Percentiles rank a stretch among this genome's conserved stretches.
Conservation (phyloP, 2,113 vertebrate species). For the Galbula dea region DNA sequence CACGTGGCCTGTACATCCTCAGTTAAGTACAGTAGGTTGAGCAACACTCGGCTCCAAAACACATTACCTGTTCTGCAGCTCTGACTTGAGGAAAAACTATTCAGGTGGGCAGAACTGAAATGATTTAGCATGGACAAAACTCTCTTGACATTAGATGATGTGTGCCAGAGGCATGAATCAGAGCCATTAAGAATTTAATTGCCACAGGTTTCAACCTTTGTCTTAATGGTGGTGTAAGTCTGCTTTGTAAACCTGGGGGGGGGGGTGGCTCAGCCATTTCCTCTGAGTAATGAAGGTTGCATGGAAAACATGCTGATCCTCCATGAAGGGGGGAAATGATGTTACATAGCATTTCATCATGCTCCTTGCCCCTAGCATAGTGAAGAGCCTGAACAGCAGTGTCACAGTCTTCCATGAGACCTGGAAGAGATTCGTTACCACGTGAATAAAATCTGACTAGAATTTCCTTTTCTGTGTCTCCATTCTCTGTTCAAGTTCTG, state of each 20-base stretch:
- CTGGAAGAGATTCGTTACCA: neutral
- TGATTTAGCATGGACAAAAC: neutral
- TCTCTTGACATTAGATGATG: neutral
- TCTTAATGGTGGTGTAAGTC: neutral
- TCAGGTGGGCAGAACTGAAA: neutral
- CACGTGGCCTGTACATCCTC: neutral
- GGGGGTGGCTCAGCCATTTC: conserved; percentile 13
- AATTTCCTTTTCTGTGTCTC: neutral
- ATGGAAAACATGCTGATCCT: neutral
- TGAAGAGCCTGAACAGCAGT: neutral
- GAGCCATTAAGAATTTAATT: conserved; percentile 40
- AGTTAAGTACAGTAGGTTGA: neutral
- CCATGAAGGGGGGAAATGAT: neutral
- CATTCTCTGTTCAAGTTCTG: neutral
- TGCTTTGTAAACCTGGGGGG: neutral
- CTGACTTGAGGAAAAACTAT: conserved; percentile 34
- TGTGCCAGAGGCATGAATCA: conserved; percentile 28
- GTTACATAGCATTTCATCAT: neutral
- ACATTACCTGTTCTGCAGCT: neutral
- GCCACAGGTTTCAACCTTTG: conserved; percentile 15
- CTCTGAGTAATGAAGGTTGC: conserved; percentile 30
- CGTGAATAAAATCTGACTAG: neutral
- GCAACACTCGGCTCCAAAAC: neutral
- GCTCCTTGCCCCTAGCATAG: neutral
- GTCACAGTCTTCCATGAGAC: neutral